Conservation (phyloP, 2,113 vertebrate species). For the Phocoena phocoena region DNA sequence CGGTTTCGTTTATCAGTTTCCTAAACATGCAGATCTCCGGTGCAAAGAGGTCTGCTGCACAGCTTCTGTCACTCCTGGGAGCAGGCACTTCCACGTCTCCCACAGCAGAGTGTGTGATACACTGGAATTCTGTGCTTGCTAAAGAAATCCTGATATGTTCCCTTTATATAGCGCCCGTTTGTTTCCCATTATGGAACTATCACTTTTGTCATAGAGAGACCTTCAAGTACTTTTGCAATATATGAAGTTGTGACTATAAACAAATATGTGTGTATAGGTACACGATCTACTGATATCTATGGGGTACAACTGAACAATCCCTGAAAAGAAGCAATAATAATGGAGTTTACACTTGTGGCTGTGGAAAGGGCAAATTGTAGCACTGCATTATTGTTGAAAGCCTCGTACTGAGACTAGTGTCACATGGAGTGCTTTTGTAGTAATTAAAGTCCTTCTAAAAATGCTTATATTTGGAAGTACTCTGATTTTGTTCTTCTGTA, state of each 20-base stretch:
- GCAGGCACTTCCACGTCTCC: background rate
- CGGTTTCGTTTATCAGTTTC: background rate
- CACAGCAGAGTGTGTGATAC: background rate
- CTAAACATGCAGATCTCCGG: background rate
- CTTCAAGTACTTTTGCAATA: background rate
- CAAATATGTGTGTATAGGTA: background rate
- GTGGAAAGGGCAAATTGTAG: background rate
- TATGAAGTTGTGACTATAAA: background rate
- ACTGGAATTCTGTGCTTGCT: background rate
- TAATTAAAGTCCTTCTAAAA: conserved; percentile 49
- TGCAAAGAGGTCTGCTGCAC: background rate
- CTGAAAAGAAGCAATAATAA: background rate
- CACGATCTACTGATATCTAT: background rate
- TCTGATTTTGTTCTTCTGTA: conserved; percentile 1
- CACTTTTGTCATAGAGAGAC: background rate
- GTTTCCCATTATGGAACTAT: background rate
- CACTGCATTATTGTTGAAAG: background rate
- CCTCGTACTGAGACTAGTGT: background rate
- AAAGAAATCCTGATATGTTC: background rate
- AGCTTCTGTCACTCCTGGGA: background rate
- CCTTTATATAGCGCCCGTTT: background rate
- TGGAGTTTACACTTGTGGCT: background rate
- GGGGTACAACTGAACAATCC: background rate
- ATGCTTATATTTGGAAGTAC: background rate
- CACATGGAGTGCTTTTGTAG: conserved; percentile 19